Conservation (phyloP, 2,113 vertebrate genomes). For the Gyps fulvus region DNA sequence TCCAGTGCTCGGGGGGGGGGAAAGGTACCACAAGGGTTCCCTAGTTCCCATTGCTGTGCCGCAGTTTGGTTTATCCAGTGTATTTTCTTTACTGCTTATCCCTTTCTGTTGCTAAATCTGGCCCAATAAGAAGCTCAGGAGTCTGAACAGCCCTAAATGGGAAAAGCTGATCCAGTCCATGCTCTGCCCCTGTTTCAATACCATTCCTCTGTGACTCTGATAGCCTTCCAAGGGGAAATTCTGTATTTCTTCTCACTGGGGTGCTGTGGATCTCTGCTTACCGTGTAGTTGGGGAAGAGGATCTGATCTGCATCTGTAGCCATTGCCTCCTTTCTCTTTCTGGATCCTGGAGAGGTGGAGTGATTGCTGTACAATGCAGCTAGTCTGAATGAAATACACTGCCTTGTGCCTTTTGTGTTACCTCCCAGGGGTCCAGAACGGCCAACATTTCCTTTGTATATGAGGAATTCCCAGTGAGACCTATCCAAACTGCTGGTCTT, state of each 20-base stretch:
- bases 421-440: neutral
- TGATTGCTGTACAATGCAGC: neutral
- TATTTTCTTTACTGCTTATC: neutral
- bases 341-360: neutral
- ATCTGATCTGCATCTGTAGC: neutral
- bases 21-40: neutral
- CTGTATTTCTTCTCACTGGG: neutral
- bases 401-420: neutral
- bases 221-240: neutral
- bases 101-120: neutral
- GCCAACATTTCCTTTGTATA: neutral
- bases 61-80: neutral
- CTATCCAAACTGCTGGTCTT: neutral
- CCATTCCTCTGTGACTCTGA: neutral
- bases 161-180: neutral
- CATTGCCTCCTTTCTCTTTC: neutral
- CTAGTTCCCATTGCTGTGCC: neutral
- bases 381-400: neutral
- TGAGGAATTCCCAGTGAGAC: neutral
- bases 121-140: neutral
- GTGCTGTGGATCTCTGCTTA: neutral
- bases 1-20: neutral
- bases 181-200: neutral
- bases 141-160: neutral
- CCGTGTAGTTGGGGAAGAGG: neutral